Evolutionary conservation across 1,140 invertebrate genomes (phyloP).

Genomic region (Cydia strobilella): DNA sequence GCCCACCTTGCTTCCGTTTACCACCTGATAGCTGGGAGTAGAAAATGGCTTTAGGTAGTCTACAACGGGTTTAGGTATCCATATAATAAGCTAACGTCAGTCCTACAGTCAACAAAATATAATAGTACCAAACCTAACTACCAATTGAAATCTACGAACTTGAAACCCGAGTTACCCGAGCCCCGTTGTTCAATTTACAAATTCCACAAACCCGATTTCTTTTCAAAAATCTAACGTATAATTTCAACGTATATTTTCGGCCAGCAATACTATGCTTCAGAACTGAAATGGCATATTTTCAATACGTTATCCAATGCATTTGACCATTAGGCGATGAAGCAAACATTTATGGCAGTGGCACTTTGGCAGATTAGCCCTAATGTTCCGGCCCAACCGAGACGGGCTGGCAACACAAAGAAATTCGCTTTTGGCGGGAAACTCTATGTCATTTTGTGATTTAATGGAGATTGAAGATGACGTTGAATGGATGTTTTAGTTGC

Average conservation of each 20-base stretch:
- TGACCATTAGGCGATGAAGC: conserved; percentile 16
- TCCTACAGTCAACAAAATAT: no score
- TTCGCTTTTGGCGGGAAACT: conserved; percentile 38
- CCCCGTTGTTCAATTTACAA: background rate
- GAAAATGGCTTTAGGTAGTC: no score
- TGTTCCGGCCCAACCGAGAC: conserved; percentile 42
- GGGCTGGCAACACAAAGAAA: conserved; percentile 40
- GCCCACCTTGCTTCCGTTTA: no score
- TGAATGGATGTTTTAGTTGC: background rate
- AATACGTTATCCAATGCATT: background rate
- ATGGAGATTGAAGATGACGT: conserved; percentile 37
- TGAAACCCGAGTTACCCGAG: background rate
- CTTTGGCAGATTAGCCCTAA: conserved; percentile 52
- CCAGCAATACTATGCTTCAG: conserved; percentile 40
- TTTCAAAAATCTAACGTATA: conserved; percentile 23
- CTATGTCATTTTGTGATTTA: conserved; percentile 47
- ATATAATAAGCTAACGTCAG: no score
- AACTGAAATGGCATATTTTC: background rate
- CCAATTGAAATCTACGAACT: background rate
- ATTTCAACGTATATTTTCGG: conserved; percentile 38
- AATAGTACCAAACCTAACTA: no score
- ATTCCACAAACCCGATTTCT: background rate
- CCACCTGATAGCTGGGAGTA: no score
- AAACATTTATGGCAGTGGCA: conserved; percentile 39
- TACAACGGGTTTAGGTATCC: no score